Conservation (phyloP, 2,113 vertebrate genomes). For the Elephantulus edwardii region DNA sequence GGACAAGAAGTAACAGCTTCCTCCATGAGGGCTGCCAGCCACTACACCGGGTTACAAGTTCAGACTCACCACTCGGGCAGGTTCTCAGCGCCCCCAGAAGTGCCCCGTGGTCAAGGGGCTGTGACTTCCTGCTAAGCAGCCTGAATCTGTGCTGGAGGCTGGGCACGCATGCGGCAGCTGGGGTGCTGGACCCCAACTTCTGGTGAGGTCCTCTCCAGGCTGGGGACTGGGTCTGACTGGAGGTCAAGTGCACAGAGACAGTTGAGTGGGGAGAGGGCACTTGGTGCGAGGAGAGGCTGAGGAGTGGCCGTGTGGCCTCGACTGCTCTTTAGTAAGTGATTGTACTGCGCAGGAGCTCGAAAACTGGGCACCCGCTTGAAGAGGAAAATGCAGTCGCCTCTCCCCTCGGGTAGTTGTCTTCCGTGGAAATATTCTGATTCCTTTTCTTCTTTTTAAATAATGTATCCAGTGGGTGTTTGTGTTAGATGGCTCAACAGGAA, state of each 20-base stretch:
- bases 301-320: no score
- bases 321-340: no score
- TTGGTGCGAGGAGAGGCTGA: no score
- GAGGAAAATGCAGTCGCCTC: not conserved
- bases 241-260: no score
- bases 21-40: not conserved
- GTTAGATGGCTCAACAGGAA: not conserved
- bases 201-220: no score
- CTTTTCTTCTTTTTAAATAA: not conserved
- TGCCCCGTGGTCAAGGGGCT: not conserved
- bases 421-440: not conserved
- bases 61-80: not conserved
- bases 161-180: no score
- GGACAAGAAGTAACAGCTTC: conserved; percentile 22
- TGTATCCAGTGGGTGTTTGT: not conserved
- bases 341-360: not conserved
- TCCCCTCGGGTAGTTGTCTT: not conserved
- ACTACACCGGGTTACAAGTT: not conserved
- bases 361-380: not conserved
- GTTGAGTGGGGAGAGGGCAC: no score
- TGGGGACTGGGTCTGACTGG: no score
- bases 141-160: not conserved
- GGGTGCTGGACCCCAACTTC: no score
- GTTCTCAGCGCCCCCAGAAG: not conserved
- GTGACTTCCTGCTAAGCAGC: fast-evolving